A percentile compares a stretch with the other conserved stretches of the same genome.
Evolutionary conservation across 1,140 invertebrate genomes (phyloP).

Genomic region (Rhagoletis pomonella): DNA sequence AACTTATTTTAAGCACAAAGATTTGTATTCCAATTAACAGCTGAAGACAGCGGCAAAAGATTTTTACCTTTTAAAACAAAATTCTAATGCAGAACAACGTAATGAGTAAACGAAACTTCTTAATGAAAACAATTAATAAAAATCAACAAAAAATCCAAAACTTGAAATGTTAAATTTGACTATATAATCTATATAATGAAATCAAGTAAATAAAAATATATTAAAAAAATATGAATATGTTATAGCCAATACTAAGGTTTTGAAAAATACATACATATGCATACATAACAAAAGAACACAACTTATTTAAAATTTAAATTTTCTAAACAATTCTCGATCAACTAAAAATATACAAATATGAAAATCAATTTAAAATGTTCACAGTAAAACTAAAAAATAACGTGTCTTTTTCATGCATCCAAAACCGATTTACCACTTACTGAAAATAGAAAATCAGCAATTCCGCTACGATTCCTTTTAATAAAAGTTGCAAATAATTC

Average conservation of each 20-base stretch:
- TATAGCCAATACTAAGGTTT: constrained; percentile 6
- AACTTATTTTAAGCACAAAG: constrained; percentile 21
- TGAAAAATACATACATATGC: constrained; percentile 41
- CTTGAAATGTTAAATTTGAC: constrained; percentile 72
- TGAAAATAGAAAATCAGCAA: background rate
- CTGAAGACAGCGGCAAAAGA: constrained; percentile 21
- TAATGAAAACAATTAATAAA: constrained; percentile 53
- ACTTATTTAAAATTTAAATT: constrained; percentile 27
- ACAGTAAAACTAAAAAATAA: background rate
- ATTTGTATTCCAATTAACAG: background rate
- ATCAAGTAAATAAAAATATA: constrained; percentile 42
- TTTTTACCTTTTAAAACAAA: constrained; percentile 43
- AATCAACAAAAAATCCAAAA: constrained; percentile 59
- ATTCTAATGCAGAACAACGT: constrained; percentile 51
- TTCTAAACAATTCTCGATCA: constrained; percentile 25
- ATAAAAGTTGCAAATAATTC: too few species aligned
- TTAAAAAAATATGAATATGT: constrained; percentile 48
- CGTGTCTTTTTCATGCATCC: background rate
- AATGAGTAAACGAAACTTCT: constrained; percentile 21
- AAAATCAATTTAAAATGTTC: background rate
- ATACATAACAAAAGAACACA: background rate
- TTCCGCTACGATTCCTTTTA: background rate
- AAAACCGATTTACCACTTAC: background rate
- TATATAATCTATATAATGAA: constrained; percentile 72
- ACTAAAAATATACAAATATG: background rate